Base-by-base conservation (phyloP, 2,113 vertebrate genomes). In the Circaetus gallicus region DNA sequence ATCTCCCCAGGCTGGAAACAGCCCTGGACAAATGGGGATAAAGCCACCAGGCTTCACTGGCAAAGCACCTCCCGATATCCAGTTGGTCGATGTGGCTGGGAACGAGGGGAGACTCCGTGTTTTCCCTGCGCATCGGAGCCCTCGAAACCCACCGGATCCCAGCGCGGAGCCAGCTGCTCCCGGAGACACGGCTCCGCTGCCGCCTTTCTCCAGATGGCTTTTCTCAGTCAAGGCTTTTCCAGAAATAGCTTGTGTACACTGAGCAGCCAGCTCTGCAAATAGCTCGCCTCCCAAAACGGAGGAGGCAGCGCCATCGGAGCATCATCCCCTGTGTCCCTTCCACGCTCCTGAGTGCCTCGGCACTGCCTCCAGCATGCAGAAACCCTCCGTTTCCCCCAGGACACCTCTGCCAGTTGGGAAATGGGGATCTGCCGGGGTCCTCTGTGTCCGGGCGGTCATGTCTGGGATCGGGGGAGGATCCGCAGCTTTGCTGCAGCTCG, bases 361-460 rank as follows among this genome's bases (percentile, higher is more conserved):
- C 2, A 0, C 47, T 2, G 16, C 8, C 70, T 73, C 45, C 74
- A 76, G 38, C 1, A 0, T 16, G 11, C 16, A 38, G 69, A 61
- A 56, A n/a, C 32, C 52, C 15, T 13, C 34, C 0, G 0, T 10
- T 53, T 25, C 16, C 52, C 50, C 32, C 0, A 2, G 50, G 42
- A 42, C 52, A 4, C 28, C 34, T 72, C 71, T 61, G 45, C 76
- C 11, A 4, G n/a, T 58, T 4, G 77, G 55, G 42, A 11, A 32
- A 5, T 0, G 0, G 52, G 56, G 32, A 45, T 17, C 52, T 6
- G 66, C 58, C 0, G 1, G 24, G 6, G 38, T 38, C 24, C 24
- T 38, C 20, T 10, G 25, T 36, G 65, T 42, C 55, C 2, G 0
- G 61, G 47, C 4, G 2, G 24, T 25, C 1, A 0, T 18, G 34